Evolutionary conservation across 2,113 vertebrate species (phyloP), one percentile per base, ranked within the genome.

Genomic region (Rhodinocichla rosea): DNA sequence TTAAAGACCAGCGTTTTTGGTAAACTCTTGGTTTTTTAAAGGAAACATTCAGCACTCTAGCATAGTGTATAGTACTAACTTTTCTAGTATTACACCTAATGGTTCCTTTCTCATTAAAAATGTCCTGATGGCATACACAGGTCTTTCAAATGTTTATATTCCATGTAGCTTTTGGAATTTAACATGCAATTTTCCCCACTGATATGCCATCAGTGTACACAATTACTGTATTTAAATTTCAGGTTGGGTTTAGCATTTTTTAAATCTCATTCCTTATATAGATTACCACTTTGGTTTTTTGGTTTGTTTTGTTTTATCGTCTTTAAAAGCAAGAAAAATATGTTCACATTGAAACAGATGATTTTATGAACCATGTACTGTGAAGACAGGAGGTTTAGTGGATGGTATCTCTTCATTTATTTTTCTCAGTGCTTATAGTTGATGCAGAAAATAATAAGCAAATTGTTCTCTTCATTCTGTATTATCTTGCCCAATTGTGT

Each of bases 261-360:
- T 14, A 8, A 7, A 42, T 4, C 2, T 35, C 5, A 52, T 68
- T 77, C 6, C 2, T 59, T 49, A 21, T 9, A 20, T 8, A 68
- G 2, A 2, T 13, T 83, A 40, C 13, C 2, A 47, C 55, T 70
- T 52, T 6, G 7, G 2, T 10, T 2, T 23, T 33, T 30, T 55
- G 0, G 16, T 70, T 70, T 55, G 7, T 32, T 80, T 64, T 39
- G 7, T 45, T 52, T 62, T 42, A 22, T 69, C 3, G 16, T 32
- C 2, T 62, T 81, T 40, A 47, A 74, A 78, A 70, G 24, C 33
- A 42, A 40, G 17, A 87, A 74, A 84, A 65, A 50, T 22, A 45
- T 1, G 0, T 60, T 83, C 9, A 21, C 1, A 2, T 23, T 69
- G 7, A 65, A 80, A 44, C 3, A 13, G 2, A 4, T 23, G 5